phyloP scores from a whole-genome alignment of 2,888 invertebrate species.

The Fragum sueziense region DNA sequence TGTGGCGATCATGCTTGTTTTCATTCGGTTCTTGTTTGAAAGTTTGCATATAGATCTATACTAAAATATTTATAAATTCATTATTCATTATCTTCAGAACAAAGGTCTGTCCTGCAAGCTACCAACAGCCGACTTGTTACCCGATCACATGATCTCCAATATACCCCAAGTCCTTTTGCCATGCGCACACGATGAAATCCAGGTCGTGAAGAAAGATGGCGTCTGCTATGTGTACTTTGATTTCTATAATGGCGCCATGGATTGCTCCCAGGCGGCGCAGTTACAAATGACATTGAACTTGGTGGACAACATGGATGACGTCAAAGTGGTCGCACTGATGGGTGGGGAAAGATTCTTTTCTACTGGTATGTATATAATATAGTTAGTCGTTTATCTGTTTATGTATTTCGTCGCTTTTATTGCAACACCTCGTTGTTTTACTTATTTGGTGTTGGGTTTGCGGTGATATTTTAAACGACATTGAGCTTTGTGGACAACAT shows the following conservation, averaged over 20 bases:
- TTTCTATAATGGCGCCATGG: conserved; percentile 59
- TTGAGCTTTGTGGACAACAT: conserved; percentile 17
- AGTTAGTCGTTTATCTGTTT: not conserved
- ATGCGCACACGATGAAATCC: conserved; percentile 35
- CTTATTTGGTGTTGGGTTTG: too few relatives aligned
- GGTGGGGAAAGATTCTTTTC: conserved; percentile 52
- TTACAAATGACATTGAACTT: conserved; percentile 14
- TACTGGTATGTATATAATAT: conserved; percentile 23
- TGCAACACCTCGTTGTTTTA: too few relatives aligned
- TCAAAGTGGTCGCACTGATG: conserved; percentile 47
- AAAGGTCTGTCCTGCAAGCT: conserved; percentile 24
- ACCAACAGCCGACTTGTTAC: conserved; percentile 20
- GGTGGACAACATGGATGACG: conserved; percentile 24
- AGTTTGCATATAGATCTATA: too few relatives aligned
- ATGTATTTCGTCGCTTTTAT: too few relatives aligned
- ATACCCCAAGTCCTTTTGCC: conserved; percentile 8
- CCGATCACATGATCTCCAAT: not conserved
- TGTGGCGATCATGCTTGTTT: too few relatives aligned
- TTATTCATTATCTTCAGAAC: not conserved
- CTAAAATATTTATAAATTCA: too few relatives aligned
- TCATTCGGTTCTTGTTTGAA: too few relatives aligned
- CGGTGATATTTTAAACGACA: conserved; percentile 8
- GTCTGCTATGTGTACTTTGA: conserved; percentile 47
- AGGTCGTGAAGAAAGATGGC: not conserved
- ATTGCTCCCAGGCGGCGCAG: conserved; percentile 30